These are phyloP conservation scores for Microtus ochrogaster DNA, from an alignment of 2,113 vertebrate species.

Conservation along the genomic window DNA sequence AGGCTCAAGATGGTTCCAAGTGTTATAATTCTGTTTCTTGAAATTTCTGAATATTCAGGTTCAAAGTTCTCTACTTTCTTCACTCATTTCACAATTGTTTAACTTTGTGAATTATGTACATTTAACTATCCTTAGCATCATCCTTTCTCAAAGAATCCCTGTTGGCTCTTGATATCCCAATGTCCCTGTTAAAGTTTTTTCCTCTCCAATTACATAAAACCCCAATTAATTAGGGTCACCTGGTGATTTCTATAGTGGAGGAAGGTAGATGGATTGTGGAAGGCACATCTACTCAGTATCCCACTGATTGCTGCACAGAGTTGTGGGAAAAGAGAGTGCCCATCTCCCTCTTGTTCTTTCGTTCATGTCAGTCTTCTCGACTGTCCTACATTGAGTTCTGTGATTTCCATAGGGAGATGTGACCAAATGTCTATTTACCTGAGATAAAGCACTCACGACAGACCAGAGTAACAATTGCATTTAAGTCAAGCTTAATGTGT, in stretches of 20 bases:
- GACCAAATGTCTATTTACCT: too few species aligned
- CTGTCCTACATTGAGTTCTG: background rate
- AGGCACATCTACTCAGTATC: background rate
- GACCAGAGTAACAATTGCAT: background rate
- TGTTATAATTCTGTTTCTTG: background rate
- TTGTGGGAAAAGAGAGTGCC: background rate
- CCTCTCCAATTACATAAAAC: background rate
- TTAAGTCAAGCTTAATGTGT: background rate
- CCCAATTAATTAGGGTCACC: background rate
- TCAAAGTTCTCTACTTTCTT: background rate
- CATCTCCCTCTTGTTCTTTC: background rate
- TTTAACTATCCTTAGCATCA: background rate
- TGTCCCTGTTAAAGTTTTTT: background rate
- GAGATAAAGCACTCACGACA: too few species aligned
- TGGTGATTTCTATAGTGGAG: background rate
- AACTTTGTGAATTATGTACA: background rate
- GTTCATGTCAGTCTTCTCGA: background rate
- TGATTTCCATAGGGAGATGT: background rate
- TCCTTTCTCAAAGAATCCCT: background rate
- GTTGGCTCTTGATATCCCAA: fast-evolving
- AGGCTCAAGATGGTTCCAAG: background rate
- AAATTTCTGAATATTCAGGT: background rate
- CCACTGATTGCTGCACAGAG: background rate
- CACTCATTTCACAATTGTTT: background rate
- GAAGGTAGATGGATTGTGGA: background rate